These are phyloP conservation scores for Lithophane ornitopus DNA, from an alignment of 2,888 invertebrate species.

Conservation along the genomic window DNA sequence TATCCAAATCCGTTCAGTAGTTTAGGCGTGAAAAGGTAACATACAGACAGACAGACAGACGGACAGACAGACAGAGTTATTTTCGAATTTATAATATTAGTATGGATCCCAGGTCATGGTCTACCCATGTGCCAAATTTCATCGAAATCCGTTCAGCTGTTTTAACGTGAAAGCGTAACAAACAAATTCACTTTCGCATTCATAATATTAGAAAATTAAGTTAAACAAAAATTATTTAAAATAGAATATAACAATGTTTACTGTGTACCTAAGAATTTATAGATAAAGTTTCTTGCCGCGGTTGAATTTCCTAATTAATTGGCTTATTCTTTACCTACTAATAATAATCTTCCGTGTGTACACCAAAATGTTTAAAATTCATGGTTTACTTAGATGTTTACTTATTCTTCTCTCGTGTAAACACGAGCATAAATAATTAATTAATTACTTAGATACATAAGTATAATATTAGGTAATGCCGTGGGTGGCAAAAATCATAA, in stretches of 20 bases:
- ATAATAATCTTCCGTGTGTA: conserved; percentile 39
- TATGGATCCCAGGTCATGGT: too few relatives aligned
- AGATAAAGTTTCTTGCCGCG: neutral
- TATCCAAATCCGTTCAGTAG: too few relatives aligned
- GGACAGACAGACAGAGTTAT: too few relatives aligned
- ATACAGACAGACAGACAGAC: too few relatives aligned
- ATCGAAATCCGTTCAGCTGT: too few relatives aligned
- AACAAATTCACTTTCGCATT: too few relatives aligned
- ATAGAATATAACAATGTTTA: neutral
- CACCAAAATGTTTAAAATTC: conserved; percentile 25
- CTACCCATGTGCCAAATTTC: too few relatives aligned
- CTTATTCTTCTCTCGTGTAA: conserved; percentile 4
- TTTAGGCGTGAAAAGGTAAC: too few relatives aligned
- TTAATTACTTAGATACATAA: conserved; percentile 1
- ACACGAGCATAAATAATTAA: neutral
- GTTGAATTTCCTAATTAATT: conserved; percentile 32
- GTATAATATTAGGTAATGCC: neutral
- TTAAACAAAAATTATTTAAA: neutral
- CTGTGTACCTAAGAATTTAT: neutral
- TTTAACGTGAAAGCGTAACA: too few relatives aligned
- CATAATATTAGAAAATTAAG: too few relatives aligned
- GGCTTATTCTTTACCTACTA: neutral
- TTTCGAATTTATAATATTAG: too few relatives aligned
- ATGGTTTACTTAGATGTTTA: conserved; percentile 14
- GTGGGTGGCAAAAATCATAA: neutral